These are phyloP conservation scores for Dicrurus megarhynchus DNA, from an alignment of 2,113 vertebrate species.

Conservation along the genomic window DNA sequence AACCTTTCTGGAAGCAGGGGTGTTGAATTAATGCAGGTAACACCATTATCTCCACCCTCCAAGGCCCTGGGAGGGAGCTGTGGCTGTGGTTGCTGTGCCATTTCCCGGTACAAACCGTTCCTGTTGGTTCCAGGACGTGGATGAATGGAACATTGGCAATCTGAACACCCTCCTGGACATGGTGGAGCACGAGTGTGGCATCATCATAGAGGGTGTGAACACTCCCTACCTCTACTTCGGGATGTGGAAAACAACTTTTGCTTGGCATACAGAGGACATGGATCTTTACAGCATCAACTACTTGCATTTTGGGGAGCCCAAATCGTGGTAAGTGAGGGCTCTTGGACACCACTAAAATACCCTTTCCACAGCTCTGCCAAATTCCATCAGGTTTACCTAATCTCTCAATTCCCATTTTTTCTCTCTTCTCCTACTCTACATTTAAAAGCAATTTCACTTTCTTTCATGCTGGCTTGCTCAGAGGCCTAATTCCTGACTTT, in stretches of 20 bases:
- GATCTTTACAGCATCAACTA: slow-evolving; percentile 99
- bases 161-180: slow-evolving; percentile 94
- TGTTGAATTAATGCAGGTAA: neutral
- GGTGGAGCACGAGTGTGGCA: slow-evolving; percentile 98
- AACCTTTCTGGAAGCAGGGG: neutral
- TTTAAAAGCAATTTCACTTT: neutral
- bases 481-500: neutral
- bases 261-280: slow-evolving; percentile 99
- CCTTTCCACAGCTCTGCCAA: neutral
- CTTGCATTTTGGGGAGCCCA: slow-evolving; percentile 95
- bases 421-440: neutral
- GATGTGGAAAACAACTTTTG: slow-evolving; percentile 99
- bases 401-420: neutral
- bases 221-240: slow-evolving; percentile 98
- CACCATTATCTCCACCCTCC: neutral
- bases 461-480: neutral
- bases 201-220: slow-evolving; percentile 97
- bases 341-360: neutral
- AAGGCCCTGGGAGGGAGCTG: neutral
- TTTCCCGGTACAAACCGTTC: neutral
- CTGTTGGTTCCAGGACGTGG: slow-evolving; percentile 77
- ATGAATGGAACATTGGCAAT: slow-evolving; percentile 93
- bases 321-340: slow-evolving; percentile 88
- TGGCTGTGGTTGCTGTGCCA: neutral
- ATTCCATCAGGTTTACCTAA: neutral